Conservation (phyloP, 2,888 invertebrate species). For the Iselma pallidipennis region DNA sequence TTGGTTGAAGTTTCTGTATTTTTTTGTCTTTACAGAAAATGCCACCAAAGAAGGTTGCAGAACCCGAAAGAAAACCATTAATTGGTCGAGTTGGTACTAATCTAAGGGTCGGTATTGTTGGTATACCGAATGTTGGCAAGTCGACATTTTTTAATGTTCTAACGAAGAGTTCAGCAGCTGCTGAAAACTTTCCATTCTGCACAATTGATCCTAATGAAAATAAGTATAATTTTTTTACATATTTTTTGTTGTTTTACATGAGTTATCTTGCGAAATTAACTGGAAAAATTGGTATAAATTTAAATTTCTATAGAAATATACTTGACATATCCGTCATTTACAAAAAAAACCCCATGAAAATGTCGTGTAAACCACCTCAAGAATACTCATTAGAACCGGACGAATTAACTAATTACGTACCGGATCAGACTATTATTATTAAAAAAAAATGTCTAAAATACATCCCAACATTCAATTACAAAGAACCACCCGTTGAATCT, state of each 20-base stretch:
- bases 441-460: constrained; percentile 40
- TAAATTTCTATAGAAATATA: no score
- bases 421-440: constrained; percentile 45
- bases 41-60: constrained; percentile 90
- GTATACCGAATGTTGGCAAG: constrained; percentile 98
- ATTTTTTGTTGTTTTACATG: neutral
- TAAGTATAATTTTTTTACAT: constrained; percentile 74
- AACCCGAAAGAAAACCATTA: constrained; percentile 84
- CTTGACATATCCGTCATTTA: no score
- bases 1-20: constrained; percentile 12
- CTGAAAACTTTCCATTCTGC: constrained; percentile 99
- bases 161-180: constrained; percentile 95
- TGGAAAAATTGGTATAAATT: neutral
- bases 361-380: constrained; percentile 13
- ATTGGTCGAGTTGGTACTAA: constrained; percentile 96
- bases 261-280: neutral
- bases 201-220: constrained; percentile 99
- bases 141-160: constrained; percentile 99
- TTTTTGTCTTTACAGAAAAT: constrained; percentile 51
- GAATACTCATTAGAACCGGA: constrained; percentile 25
- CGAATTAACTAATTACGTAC: constrained; percentile 28
- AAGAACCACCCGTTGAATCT: constrained; percentile 20
- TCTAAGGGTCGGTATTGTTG: constrained; percentile 94
- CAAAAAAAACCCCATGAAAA: neutral
- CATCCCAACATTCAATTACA: constrained; percentile 35